Percentiles rank a stretch among this genome's conserved stretches.
These are phyloP conservation scores for human (Homo sapiens) DNA, from an alignment of 2,113 vertebrate species.

Conservation along the genomic window GRCh38 chrX:32030501-32031000, in stretches of 20 bases:
- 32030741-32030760: neutral
- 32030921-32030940: neutral
- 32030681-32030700: neutral
- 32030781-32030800: neutral
- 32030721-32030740: constrained; percentile 26
- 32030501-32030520: neutral
- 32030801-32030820: neutral
- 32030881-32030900: neutral
- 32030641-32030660: neutral
- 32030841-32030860: neutral
- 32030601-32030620: constrained; percentile 1
- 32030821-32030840: neutral
- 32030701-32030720: neutral
- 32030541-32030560: neutral
- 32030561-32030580: neutral
- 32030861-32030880: neutral
- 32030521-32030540: neutral
- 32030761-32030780: neutral
- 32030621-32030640: neutral
- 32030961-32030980: neutral
- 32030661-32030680: neutral
- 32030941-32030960: neutral
- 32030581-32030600: neutral
- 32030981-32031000: neutral
- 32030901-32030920: neutral